Percentiles rank a stretch among this genome's conserved stretches.
Conservation (phyloP, 2,113 vertebrate species). For the rat (Rattus norvegicus) region GRCr8 NC_086023.1:105409001-105409500, state of each 20-base stretch:
- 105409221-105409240: not conserved
- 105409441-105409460: conserved; percentile 13
- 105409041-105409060: not conserved
- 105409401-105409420: conserved; percentile 10
- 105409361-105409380: conserved; percentile 7
- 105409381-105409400: not conserved
- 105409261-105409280: not conserved
- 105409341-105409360: not conserved
- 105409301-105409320: not conserved
- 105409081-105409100: not conserved
- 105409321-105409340: not conserved
- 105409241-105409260: not conserved
- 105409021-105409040: not conserved
- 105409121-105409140: not conserved
- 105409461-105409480: not conserved
- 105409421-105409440: not conserved
- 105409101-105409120: not conserved
- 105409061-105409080: not conserved
- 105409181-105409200: not conserved
- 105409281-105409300: not conserved
- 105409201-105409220: not conserved
- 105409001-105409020: conserved; percentile 15
- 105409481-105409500: conserved; percentile 57
- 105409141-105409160: not conserved
- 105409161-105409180: not conserved